phyloP scores from a whole-genome alignment of 2,113 vertebrate genomes.

The Chiloscyllium plagiosum region DNA sequence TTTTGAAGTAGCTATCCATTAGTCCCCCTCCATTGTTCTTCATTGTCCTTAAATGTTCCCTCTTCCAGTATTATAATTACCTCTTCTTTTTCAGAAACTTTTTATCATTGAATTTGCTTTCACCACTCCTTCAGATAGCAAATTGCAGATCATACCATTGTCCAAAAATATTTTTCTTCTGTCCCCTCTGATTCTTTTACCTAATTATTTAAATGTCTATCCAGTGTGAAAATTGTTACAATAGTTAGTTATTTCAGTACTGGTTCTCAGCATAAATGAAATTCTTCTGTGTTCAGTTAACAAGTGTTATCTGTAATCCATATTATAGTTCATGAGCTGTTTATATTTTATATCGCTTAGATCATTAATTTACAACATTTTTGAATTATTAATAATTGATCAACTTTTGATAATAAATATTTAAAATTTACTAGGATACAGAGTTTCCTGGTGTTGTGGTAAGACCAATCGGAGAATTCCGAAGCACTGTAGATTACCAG shows the following conservation, averaged over 20 bases:
- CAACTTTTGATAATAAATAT: conserved; percentile 35
- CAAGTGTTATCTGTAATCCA: not conserved
- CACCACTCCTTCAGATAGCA: not conserved
- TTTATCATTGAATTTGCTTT: not conserved
- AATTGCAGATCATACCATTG: not conserved
- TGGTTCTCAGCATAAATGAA: not conserved
- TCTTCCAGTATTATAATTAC: not conserved
- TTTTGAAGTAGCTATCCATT: not conserved
- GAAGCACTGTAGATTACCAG: conserved; percentile 94
- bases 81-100: not conserved
- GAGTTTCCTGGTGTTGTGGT: conserved; percentile 96
- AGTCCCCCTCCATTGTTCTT: not conserved
- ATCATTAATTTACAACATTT: not conserved
- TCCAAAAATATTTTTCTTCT: not conserved
- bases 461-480: conserved; percentile 90
- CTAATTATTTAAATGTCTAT: not conserved
- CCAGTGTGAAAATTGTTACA: not conserved
- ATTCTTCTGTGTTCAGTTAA: not conserved
- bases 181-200: not conserved
- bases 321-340: not conserved
- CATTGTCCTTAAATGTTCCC: not conserved
- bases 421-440: conserved; percentile 70
- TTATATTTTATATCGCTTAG: too few relatives aligned
- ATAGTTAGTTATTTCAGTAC: not conserved
- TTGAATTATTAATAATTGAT: not conserved